Evolutionary conservation across 2,797 vertebrate genomes (phyloP).

Genomic region (Neomorphus geoffroyi): DNA sequence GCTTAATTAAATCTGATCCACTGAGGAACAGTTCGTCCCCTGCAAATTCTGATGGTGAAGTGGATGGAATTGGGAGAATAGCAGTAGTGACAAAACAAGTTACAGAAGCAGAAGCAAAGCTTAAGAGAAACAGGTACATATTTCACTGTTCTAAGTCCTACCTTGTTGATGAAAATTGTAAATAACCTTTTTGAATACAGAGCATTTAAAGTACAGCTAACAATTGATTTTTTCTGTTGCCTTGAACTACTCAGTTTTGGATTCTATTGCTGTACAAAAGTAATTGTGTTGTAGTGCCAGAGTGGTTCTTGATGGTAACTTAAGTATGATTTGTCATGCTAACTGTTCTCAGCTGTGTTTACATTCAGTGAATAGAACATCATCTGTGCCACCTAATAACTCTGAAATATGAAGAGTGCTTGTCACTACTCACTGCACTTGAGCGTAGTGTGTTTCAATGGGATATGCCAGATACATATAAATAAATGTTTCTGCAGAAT

Average conservation of each 20-base stretch:
- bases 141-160: background rate
- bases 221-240: rapidly evolving
- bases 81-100: slow-evolving; percentile 80
- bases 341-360: background rate
- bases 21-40: slow-evolving; percentile 71
- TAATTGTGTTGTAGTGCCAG: background rate
- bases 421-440: background rate
- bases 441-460: background rate
- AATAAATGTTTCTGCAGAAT: background rate
- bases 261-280: background rate
- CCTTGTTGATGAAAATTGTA: background rate
- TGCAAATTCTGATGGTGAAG: slow-evolving; percentile 75
- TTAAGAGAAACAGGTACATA: slow-evolving; percentile 87
- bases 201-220: background rate
- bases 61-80: slow-evolving; percentile 76
- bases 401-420: background rate
- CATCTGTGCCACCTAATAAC: background rate
- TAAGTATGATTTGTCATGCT: background rate
- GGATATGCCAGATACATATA: background rate
- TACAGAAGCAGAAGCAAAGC: slow-evolving; percentile 83
- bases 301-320: background rate
- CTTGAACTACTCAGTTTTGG: background rate
- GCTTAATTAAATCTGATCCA: slow-evolving; percentile 79
- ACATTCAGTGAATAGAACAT: background rate
- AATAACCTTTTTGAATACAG: background rate